Evolutionary conservation across 2,888 invertebrate species (phyloP).

Genomic region (Hydropsyche betteni): DNA sequence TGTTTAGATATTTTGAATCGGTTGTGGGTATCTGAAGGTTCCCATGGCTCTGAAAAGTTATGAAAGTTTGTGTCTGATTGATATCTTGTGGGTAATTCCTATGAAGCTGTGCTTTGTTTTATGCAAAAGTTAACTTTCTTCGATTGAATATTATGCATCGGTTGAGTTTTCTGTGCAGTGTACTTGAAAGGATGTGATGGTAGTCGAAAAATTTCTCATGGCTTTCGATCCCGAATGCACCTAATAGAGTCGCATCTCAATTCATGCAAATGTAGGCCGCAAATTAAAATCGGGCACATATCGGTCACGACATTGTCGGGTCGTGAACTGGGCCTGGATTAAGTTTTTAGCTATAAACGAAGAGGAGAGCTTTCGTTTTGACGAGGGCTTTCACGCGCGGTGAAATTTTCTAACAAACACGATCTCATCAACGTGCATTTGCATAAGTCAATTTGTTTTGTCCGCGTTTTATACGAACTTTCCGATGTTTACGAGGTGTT

Average conservation of each 20-base stretch:
- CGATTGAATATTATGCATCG: no score
- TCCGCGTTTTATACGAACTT: background rate
- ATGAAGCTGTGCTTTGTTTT: no score
- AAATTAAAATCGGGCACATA: conserved; percentile 23
- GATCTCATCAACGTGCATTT: conserved; percentile 35
- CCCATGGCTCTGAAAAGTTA: no score
- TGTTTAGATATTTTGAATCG: no score
- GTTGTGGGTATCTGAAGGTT: no score
- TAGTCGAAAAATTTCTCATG: no score
- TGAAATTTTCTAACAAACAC: conserved; percentile 30
- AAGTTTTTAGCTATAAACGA: background rate
- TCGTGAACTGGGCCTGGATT: conserved; percentile 14
- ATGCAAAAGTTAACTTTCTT: no score
- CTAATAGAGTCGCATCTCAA: background rate
- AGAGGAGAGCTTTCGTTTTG: conserved; percentile 25
- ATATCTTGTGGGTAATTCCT: no score
- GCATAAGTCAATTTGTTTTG: conserved; percentile 33
- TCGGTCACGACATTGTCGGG: conserved; percentile 26
- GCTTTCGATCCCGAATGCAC: background rate
- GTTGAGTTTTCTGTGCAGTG: background rate
- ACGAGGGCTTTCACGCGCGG: conserved; percentile 26
- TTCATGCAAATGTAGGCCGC: background rate
- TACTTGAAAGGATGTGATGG: no score
- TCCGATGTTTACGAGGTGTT: no score
- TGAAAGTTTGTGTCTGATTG: no score